Conservation (phyloP, 2,888 invertebrate genomes). For the Metellina segmentata region DNA sequence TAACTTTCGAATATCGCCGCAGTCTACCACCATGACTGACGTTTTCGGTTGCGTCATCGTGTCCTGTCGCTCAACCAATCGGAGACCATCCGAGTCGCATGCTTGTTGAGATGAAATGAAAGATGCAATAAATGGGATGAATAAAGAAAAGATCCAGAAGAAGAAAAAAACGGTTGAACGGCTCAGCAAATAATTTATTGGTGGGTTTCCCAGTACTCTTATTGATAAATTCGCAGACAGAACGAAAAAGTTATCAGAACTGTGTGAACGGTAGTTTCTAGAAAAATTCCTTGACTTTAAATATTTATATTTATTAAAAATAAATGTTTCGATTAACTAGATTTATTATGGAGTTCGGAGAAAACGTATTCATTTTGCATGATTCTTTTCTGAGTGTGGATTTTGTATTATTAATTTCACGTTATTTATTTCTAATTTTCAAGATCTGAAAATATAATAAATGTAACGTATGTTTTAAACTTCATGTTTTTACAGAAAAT, state of each 20-base stretch:
- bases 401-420: no score
- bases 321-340: no score
- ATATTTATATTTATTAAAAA: no score
- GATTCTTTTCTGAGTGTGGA: no score
- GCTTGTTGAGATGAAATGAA: constrained; percentile 19
- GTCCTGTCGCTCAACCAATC: constrained; percentile 44
- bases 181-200: neutral
- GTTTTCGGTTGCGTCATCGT: constrained; percentile 46
- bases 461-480: no score
- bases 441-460: no score
- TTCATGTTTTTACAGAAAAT: no score
- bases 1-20: constrained; percentile 64
- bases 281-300: no score
- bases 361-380: no score
- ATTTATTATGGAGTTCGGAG: no score
- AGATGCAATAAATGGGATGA: constrained; percentile 23
- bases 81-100: neutral
- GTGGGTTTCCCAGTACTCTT: neutral
- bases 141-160: neutral
- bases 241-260: neutral
- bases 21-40: constrained; percentile 45
- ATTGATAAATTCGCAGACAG: neutral
- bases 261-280: neutral
- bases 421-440: no score
- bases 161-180: neutral